Conservation (phyloP, 2,113 vertebrate species). For the Talpa occidentalis region DNA sequence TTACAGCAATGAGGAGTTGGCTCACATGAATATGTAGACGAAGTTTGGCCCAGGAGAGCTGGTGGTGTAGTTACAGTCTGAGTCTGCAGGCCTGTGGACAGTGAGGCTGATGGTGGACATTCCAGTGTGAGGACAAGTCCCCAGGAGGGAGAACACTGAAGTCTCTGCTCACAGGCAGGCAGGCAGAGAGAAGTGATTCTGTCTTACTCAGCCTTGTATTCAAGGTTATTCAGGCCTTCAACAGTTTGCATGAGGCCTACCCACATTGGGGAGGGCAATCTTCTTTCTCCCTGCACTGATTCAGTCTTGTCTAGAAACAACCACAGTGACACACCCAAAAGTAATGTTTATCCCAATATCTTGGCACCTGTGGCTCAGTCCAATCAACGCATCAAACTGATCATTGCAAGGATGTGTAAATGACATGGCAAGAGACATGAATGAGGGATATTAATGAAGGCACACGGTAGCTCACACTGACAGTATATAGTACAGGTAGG, state of each 20-base stretch:
- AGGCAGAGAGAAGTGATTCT: background rate
- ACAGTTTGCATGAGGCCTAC: background rate
- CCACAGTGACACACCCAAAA: background rate
- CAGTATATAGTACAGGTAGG: background rate
- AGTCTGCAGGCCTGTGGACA: background rate
- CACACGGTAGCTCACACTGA: background rate
- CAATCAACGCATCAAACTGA: background rate
- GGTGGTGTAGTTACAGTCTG: background rate
- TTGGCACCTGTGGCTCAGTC: background rate
- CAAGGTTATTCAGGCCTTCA: background rate
- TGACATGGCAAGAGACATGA: background rate
- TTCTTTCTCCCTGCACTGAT: background rate
- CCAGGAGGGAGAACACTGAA: background rate
- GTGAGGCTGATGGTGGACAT: background rate
- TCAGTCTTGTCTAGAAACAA: background rate
- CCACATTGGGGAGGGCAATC: background rate
- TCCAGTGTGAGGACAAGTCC: background rate
- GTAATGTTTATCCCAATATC: background rate
- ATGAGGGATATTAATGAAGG: background rate
- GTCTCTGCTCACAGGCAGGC: background rate
- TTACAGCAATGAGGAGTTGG: background rate
- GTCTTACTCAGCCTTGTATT: background rate
- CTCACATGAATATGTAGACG: background rate
- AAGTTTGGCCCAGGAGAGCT: background rate
- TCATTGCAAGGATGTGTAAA: background rate